A percentile compares a stretch with the other conserved stretches of the same genome.
Conservation (phyloP, 1,140 invertebrate genomes). For the Microplitis mediator region DNA sequence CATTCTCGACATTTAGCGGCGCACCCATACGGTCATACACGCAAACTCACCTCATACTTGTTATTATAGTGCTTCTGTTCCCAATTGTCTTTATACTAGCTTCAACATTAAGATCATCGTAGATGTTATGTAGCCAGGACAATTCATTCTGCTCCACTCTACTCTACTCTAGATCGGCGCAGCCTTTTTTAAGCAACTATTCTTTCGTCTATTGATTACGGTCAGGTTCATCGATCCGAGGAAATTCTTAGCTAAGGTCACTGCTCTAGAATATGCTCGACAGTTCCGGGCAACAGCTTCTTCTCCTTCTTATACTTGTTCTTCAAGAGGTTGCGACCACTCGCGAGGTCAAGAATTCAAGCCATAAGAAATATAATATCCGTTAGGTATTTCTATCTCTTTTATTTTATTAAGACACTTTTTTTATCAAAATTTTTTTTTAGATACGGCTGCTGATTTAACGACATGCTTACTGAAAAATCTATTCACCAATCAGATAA, state of each 20-base stretch:
- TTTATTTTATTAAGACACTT: too few species aligned
- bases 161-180: background rate
- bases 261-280: constrained; percentile 12
- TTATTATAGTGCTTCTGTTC: background rate
- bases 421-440: background rate
- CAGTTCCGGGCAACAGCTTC: constrained; percentile 6
- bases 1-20: constrained; percentile 7
- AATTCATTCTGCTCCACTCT: background rate
- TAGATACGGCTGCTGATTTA: too few species aligned
- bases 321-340: constrained; percentile 11
- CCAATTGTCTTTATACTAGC: background rate
- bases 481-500: background rate
- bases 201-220: background rate
- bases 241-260: constrained; percentile 12
- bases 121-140: too few species aligned
- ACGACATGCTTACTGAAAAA: too few species aligned
- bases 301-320: too few species aligned
- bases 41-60: background rate
- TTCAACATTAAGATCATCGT: background rate
- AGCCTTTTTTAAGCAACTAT: background rate
- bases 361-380: constrained; percentile 4
- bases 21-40: constrained; percentile 11
- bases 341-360: background rate
- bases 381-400: background rate
- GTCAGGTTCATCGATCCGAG: constrained; percentile 16